A percentile compares a stretch with the other conserved stretches of the same genome.
These are phyloP conservation scores for Buathra laborator DNA, from an alignment of 2,888 invertebrate species.

Conservation along the genomic window DNA sequence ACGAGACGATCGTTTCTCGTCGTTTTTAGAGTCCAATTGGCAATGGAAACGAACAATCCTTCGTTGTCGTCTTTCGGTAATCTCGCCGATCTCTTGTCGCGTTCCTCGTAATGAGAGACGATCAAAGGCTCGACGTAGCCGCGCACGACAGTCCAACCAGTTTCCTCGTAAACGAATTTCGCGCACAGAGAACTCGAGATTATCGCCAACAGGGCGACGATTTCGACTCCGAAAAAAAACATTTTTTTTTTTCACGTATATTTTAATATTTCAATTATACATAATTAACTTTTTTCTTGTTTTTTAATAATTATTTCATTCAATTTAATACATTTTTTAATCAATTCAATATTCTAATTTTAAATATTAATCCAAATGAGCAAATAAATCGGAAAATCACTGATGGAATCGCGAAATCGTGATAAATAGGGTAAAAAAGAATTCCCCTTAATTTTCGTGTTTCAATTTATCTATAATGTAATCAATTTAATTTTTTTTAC, in stretches of 20 bases:
- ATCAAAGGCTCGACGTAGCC: slow-evolving; percentile 77
- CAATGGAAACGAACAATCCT: slow-evolving; percentile 71
- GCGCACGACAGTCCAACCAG: slow-evolving; percentile 43
- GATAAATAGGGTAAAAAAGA: slow-evolving; percentile 46
- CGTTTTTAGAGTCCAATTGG: slow-evolving; percentile 78
- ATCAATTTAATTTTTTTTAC: no score
- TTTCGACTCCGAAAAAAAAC: slow-evolving; percentile 6
- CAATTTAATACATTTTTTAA: no score
- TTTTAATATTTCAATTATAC: not conserved
- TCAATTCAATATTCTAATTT: no score
- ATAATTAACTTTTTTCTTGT: not conserved
- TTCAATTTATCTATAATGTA: no score
- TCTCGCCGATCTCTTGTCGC: slow-evolving; percentile 62
- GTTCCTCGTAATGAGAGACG: slow-evolving; percentile 56
- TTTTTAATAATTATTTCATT: not conserved
- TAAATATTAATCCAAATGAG: not conserved
- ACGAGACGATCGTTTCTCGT: slow-evolving; percentile 71
- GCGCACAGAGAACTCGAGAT: slow-evolving; percentile 45
- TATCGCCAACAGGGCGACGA: slow-evolving; percentile 29
- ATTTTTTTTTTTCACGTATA: slow-evolving; percentile 2
- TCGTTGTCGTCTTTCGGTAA: slow-evolving; percentile 30
- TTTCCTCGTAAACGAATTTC: slow-evolving; percentile 46
- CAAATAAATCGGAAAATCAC: not conserved
- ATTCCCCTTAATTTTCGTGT: not conserved
- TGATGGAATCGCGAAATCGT: not conserved